Evolutionary conservation across 1,140 invertebrate species (phyloP).

Genomic region (Ceratitis capitata): DNA sequence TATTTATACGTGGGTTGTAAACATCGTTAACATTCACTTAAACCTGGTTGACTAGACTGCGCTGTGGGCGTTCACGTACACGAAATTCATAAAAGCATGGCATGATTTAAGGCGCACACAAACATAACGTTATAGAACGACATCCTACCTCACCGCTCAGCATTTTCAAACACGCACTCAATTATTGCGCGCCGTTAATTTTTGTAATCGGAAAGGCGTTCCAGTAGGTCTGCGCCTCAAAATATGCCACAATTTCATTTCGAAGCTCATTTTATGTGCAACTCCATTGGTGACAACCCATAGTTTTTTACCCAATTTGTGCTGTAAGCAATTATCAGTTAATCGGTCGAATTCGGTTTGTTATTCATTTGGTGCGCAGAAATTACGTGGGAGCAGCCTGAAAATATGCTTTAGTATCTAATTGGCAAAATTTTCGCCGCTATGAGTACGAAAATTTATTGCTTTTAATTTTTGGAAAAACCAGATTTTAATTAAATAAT

Average conservation of each 20-base stretch:
- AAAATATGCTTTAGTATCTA: too few relatives aligned
- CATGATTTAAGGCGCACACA: not conserved
- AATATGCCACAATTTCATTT: constrained; percentile 30
- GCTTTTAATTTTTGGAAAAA: too few relatives aligned
- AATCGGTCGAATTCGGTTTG: too few relatives aligned
- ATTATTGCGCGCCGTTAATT: not conserved
- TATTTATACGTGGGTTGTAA: not conserved
- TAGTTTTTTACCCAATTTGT: not conserved
- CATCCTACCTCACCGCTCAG: not conserved
- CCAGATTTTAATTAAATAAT: too few relatives aligned
- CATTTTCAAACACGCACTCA: not conserved
- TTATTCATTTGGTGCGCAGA: too few relatives aligned
- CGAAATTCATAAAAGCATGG: constrained; percentile 3
- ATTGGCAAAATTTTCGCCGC: too few relatives aligned
- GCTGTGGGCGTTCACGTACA: not conserved
- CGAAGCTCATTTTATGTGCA: not conserved
- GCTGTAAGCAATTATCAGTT: not conserved
- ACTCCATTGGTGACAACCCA: not conserved
- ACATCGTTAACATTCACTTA: constrained; percentile 10
- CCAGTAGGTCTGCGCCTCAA: constrained; percentile 47
- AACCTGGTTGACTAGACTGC: not conserved
- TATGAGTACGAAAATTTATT: too few relatives aligned
- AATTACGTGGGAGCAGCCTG: too few relatives aligned
- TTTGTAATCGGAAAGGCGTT: constrained; percentile 16
- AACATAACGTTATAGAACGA: not conserved